Percentiles rank a stretch among this genome's conserved stretches.
These are phyloP conservation scores for Palythoa grandis DNA, from an alignment of 92 coral and sea anemone species.

Conservation along the genomic window DNA sequence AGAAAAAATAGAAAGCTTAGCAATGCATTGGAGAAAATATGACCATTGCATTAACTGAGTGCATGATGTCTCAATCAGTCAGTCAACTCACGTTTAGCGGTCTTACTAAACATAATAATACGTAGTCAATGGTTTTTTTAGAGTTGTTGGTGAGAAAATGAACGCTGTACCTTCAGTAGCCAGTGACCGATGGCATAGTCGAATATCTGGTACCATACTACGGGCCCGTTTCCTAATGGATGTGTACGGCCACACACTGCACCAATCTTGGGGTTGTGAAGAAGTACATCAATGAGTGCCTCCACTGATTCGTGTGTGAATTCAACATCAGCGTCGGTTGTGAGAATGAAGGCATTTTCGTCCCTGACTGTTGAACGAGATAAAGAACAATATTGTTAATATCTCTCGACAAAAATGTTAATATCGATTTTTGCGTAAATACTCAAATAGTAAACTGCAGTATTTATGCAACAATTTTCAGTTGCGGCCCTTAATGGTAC, in stretches of 20 bases:
- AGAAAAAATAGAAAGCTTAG: background rate
- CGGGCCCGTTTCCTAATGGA: constrained; percentile 87
- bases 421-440: background rate
- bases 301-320: constrained; percentile 93
- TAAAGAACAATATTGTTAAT: background rate
- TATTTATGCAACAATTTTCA: too few species aligned
- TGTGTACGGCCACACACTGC: constrained; percentile 96
- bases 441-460: too few species aligned
- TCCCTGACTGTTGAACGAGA: constrained; percentile 66
- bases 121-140: too few species aligned
- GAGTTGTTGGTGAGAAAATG: too few species aligned
- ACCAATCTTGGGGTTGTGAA: constrained; percentile 83
- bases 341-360: constrained; percentile 91
- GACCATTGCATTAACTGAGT: too few species aligned
- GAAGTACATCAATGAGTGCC: constrained; percentile 85
- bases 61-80: background rate
- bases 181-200: constrained; percentile 98
- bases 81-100: too few species aligned
- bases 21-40: background rate
- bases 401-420: background rate
- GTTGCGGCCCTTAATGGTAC: too few species aligned
- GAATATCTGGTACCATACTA: constrained; percentile 95
- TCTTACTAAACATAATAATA: too few species aligned
- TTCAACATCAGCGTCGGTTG: constrained; percentile 93
- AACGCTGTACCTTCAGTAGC: constrained; percentile 81